Evolutionary conservation across 2,797 vertebrate species (phyloP).

Genomic region (Rhabdophis nuchalis): DNA sequence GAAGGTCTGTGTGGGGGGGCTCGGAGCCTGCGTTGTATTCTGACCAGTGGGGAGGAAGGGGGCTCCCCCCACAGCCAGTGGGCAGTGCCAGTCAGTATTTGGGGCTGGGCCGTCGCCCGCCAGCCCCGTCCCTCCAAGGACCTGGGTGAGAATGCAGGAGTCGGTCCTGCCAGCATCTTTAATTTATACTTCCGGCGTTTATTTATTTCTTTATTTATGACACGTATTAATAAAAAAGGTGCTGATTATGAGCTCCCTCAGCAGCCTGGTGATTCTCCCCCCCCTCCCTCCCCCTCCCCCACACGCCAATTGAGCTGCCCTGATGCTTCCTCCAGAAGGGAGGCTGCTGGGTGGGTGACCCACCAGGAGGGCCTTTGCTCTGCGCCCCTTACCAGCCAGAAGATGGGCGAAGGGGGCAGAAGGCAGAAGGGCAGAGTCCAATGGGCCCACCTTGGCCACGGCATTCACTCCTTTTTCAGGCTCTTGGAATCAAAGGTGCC

Average conservation of each 20-base stretch:
- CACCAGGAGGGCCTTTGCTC: background rate
- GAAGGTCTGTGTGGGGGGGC: background rate
- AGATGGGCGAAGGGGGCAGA: background rate
- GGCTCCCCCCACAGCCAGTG: background rate
- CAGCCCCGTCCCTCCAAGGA: slow-evolving; percentile 41
- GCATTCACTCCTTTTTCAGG: background rate
- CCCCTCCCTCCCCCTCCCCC: accelerated
- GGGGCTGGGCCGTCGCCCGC: background rate
- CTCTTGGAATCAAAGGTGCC: background rate
- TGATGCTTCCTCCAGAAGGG: background rate
- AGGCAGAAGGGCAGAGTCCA: background rate
- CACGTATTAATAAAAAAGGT: slow-evolving; percentile 83
- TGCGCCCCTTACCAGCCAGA: accelerated
- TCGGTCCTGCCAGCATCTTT: slow-evolving; percentile 58
- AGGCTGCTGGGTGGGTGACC: background rate
- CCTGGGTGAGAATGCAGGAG: slow-evolving; percentile 30
- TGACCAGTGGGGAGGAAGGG: slow-evolving; percentile 1
- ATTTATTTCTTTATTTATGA: slow-evolving; percentile 85
- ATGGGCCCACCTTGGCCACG: background rate
- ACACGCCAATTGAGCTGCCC: background rate
- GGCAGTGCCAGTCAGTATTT: slow-evolving; percentile 53
- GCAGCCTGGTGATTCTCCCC: background rate
- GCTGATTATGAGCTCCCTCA: slow-evolving; percentile 60
- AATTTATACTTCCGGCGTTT: slow-evolving; percentile 64
- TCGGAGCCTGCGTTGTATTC: slow-evolving; percentile 35